These are phyloP conservation scores for Phyto melanocephala DNA, from an alignment of 2,888 invertebrate genomes.

Conservation along the genomic window DNA sequence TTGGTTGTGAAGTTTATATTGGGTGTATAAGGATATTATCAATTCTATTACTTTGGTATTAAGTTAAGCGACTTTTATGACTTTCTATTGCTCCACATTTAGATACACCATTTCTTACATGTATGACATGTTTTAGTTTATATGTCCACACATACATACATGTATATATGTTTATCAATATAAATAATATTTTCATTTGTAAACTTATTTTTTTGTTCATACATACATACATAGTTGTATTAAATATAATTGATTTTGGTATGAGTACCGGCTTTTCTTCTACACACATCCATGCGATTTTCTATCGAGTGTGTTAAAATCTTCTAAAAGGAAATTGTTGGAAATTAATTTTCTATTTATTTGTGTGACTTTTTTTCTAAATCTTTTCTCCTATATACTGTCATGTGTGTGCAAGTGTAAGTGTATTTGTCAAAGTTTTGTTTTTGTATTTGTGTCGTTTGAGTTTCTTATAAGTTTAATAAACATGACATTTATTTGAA, in stretches of 20 bases:
- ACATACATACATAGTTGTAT: neutral
- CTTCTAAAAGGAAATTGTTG: conserved; percentile 54
- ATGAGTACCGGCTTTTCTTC: neutral
- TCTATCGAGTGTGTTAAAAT: conserved; percentile 23
- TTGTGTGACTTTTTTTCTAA: conserved; percentile 32
- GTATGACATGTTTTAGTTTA: too few species aligned
- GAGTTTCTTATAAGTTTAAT: conserved; percentile 45
- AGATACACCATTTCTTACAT: neutral
- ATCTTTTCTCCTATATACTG: neutral
- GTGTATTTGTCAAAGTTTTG: conserved; percentile 7
- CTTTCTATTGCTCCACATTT: conserved; percentile 56
- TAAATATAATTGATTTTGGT: conserved; percentile 54
- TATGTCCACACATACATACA: neutral
- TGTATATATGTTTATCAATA: neutral
- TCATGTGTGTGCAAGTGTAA: neutral
- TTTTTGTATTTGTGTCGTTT: neutral
- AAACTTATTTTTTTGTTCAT: neutral
- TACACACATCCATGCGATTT: neutral
- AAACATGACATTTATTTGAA: conserved; percentile 59
- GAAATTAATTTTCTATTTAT: conserved; percentile 62
- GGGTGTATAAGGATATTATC: conserved; percentile 54
- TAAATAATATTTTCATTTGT: neutral
- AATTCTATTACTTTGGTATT: conserved; percentile 64
- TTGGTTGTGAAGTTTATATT: conserved; percentile 42
- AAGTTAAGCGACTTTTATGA: conserved; percentile 66